Base-by-base conservation (phyloP, 2,113 vertebrate species). In the Ameiurus melas region DNA sequence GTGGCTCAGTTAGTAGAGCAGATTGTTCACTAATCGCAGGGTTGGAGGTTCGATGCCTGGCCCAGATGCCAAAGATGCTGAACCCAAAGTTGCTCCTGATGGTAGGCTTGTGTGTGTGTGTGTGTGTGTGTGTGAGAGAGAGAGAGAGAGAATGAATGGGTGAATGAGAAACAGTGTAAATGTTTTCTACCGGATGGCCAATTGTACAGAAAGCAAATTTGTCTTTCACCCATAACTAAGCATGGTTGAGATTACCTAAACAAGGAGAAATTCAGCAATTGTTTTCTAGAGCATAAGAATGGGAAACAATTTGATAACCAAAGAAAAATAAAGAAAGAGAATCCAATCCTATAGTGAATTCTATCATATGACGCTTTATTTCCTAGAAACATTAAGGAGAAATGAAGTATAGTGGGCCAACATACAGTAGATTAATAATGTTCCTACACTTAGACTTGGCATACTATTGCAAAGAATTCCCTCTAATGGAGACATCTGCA, bases 351-450 rank as follows among this genome's bases (percentile, higher is more conserved):
- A 64, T 27, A 27, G 9, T 10, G 22, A 64, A 27, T 64, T 64
- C 62, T 64, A 27, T 64, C 22, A 64, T 64, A 64, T 20, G 19
- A 58, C 57, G 20, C 57, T 58, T 64, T 2, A 27, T 64, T 64
- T 64, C 9, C 62, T 14, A 64, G 25, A 64, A 27, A 64, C 62
- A 25, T 64, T 64, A 64, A 64, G 62, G 62, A 64, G 25, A 2
- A 94, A 94, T 93, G 92, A 94, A 91, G 62, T 88, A 87, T 88
- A 71, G 81, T 77, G 87, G 57, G 57, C 20, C 57, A 58, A 58
- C 19, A 20, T 58, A 51, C 14, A 55, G 14, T 55, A 60, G 7
- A 60, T 60, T 60, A 82, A 91, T 87, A 70, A 85, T 84, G 83
- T 89, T 90, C 89, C 88, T 85, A 84, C 87, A 87, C 47, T 30